Base-by-base conservation (phyloP, 2,113 vertebrate genomes). In the Thunnus maccoyii region DNA sequence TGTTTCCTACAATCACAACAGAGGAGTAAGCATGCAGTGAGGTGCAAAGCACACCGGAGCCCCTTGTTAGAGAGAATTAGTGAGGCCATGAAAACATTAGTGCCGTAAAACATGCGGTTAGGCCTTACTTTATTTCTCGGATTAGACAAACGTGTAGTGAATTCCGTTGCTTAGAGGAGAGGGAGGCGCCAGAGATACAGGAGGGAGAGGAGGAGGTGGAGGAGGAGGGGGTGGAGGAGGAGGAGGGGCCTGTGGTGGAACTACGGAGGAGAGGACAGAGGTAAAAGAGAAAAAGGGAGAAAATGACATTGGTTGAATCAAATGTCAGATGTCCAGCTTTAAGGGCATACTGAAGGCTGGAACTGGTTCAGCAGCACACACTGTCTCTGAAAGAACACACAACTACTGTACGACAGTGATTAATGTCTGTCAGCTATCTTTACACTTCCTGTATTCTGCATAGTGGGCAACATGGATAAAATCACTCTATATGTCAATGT, bases 101-200 rank as follows among this genome's bases (percentile, higher is more conserved):
- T 47, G 30, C 25, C 81, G 69, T 88, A 92, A 83, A 91, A 89
- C 88, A 89, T 95, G 95, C 92, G 90, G 84, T 94, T 93, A 95
- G 95, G 94, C 94, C 97, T 98, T 98, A 98, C 97, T 97, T 97
- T 96, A 93, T 93, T 80, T 87, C 85, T 93, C 68, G 92, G 85
- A 94, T 95, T 97, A 99, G 95, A 99, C 98, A 99, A 99, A 99
- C 90, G 97, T 99, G 97, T 99, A 99, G 97, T 99, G 97, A 95
- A 99, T 96, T 96, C 98, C 98, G 95, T 97, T 99, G 97, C 96
- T 97, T 96, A 98, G 94, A 76, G 96, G 96, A 93, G 96, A 94
- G 62, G 92, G 87, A 84, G 92, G 89, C 4, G 88, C 86, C 88
- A 88, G 85, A 76, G 93, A 89, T 46, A 90, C 83, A 84, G 97